Percentiles rank a stretch among this genome's conserved stretches.
Evolutionary conservation across 2,888 invertebrate species (phyloP).

Genomic region (Doris montereyensis): DNA sequence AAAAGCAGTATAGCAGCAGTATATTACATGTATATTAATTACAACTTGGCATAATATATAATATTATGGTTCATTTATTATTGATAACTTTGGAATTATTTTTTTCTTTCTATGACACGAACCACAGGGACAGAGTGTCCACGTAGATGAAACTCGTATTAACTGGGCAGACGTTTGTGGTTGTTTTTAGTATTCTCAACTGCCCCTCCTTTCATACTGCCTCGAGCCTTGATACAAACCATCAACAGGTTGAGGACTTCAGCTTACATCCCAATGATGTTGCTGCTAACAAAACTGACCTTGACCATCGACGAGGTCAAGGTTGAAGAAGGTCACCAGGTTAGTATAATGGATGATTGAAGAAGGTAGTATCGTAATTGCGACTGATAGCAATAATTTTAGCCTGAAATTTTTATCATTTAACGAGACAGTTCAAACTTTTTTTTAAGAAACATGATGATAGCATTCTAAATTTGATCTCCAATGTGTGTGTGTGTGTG

Average conservation of each 20-base stretch:
- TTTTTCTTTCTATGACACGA: too few relatives aligned
- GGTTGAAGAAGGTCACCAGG: constrained; percentile 75
- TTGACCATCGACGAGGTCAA: constrained; percentile 76
- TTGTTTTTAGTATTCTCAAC: constrained; percentile 87
- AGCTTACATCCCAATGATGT: constrained; percentile 83
- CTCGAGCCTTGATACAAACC: constrained; percentile 46
- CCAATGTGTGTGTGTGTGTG: too few relatives aligned
- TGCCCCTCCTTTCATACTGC: constrained; percentile 80
- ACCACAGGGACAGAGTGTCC: constrained; percentile 21
- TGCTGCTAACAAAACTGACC: constrained; percentile 87
- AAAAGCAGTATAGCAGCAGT: too few relatives aligned
- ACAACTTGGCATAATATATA: too few relatives aligned
- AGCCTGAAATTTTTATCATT: too few relatives aligned
- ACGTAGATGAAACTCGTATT: constrained; percentile 26
- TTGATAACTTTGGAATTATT: too few relatives aligned
- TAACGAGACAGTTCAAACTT: too few relatives aligned
- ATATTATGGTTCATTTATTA: too few relatives aligned
- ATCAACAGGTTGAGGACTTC: constrained; percentile 74
- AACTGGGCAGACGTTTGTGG: constrained; percentile 86
- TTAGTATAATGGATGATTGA: background rate
- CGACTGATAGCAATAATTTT: too few relatives aligned
- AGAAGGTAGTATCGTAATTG: background rate
- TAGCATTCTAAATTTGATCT: too few relatives aligned
- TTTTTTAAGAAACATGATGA: too few relatives aligned
- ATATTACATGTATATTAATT: too few relatives aligned